Base-by-base conservation (phyloP, 2,113 vertebrate species). In the Ciconia boyciana region DNA sequence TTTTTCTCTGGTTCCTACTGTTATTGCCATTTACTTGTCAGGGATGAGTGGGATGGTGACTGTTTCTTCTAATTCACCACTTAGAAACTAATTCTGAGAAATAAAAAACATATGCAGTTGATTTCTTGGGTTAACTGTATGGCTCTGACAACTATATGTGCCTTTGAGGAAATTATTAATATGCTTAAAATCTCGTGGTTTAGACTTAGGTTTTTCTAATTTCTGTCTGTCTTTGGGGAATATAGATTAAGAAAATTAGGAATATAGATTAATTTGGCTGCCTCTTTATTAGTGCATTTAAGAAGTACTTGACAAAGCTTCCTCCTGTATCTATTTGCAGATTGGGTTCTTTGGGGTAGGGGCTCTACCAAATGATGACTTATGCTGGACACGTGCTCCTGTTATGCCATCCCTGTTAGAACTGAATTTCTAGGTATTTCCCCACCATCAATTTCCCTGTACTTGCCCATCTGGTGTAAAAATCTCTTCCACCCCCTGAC, bases 351-450 rank as follows among this genome's bases (percentile, higher is more conserved):
- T 55, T n/a, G 7, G 29, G 14, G 7, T 26, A 41, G 83, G 24
- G 36, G 2, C 39, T 70, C 28, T 75, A 39, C 36, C 26, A 32
- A 39, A 21, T 29, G 13, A 28, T 44, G 34, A 19, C 11, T 75
- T 54, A 20, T 0, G 0, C 24, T 41, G 36, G 10, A 41, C 10
- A 12, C 0, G 0, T n/a, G n/a, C 10, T 85, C 6, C 32, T 90
- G 8, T 48, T 66, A 61, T 0, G 0, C 17, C 9, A 36, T 81
- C 16, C 8, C 5, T 55, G 6, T 26, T 52, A 65, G 54, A 81
- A 36, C 7, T 58, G 51, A 70, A 19, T 90, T 87, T 41, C 11
- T 11, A 32, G 46, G 5, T 86, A 19, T 78, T 77, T 72, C 9
- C 12, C 2, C 29, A n/a, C n/a, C 4, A 24, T 61, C 16, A 13